Evolutionary conservation across 1,140 invertebrate species (phyloP).

Genomic region (Lepidurus arcticus): DNA sequence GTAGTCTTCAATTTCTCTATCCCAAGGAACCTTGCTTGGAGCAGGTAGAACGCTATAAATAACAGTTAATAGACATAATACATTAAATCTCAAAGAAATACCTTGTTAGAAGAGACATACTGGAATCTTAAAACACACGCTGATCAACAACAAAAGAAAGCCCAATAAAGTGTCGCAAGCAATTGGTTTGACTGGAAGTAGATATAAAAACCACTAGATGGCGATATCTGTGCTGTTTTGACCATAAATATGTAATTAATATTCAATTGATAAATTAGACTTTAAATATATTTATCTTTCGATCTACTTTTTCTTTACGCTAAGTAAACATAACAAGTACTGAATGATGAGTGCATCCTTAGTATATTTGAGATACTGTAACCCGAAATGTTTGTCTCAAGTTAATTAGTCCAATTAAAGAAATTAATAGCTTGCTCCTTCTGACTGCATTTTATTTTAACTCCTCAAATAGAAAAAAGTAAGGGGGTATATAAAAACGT

Average conservation of each 20-base stretch:
- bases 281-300: no score
- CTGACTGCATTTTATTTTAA: no score
- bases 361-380: no score
- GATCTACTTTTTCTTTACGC: no score
- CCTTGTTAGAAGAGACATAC: neutral
- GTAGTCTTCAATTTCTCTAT: slow-evolving; percentile 74
- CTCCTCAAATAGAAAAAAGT: no score
- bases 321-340: no score
- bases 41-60: slow-evolving; percentile 66
- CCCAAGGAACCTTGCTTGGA: slow-evolving; percentile 76
- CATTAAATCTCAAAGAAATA: neutral
- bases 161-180: neutral
- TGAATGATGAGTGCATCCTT: no score
- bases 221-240: neutral
- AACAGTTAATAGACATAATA: neutral
- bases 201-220: neutral
- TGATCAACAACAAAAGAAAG: neutral
- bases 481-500: neutral
- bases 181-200: neutral
- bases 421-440: no score
- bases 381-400: no score
- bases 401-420: no score
- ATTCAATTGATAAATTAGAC: no score
- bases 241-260: no score
- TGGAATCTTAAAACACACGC: neutral